Percentiles rank a stretch among this genome's conserved stretches.
Evolutionary conservation across 2,888 invertebrate species (phyloP).

Genomic region (Liopterus haemorrhoidalis): DNA sequence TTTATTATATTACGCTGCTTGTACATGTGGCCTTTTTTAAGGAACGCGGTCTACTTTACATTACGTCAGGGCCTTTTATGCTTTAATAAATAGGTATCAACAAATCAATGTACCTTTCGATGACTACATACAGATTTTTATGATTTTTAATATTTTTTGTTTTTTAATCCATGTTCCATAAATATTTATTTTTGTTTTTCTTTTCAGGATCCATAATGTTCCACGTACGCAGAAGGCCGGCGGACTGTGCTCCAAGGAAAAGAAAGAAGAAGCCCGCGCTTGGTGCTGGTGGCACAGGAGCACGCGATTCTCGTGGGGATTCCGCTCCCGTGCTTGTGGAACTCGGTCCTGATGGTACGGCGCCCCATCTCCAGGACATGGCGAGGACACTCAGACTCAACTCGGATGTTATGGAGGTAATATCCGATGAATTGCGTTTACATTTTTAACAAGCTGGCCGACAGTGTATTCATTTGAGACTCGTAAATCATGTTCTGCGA

Average conservation of each 20-base stretch:
- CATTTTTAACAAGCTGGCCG: not conserved
- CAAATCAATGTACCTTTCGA: no score
- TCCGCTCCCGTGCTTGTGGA: constrained; percentile 68
- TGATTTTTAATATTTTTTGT: no score
- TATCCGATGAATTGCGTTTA: constrained; percentile 13
- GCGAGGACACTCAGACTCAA: constrained; percentile 57
- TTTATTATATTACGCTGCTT: no score
- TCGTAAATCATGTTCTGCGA: not conserved
- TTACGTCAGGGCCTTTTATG: no score
- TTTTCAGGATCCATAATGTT: constrained; percentile 90
- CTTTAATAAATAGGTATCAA: no score
- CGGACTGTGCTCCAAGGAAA: constrained; percentile 82
- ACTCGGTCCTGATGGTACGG: constrained; percentile 72
- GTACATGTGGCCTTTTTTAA: no score
- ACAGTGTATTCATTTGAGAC: not conserved
- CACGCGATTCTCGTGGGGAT: constrained; percentile 53
- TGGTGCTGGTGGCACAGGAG: constrained; percentile 44
- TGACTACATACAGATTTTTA: no score
- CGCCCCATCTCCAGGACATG: constrained; percentile 54
- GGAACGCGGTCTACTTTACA: no score
- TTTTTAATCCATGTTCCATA: no score
- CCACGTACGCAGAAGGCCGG: constrained; percentile 88
- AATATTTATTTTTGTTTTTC: no score
- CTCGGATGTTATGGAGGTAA: constrained; percentile 62
- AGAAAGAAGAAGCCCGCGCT: constrained; percentile 71